Conservation (phyloP, 2,888 invertebrate species). For the Dynastes maya region DNA sequence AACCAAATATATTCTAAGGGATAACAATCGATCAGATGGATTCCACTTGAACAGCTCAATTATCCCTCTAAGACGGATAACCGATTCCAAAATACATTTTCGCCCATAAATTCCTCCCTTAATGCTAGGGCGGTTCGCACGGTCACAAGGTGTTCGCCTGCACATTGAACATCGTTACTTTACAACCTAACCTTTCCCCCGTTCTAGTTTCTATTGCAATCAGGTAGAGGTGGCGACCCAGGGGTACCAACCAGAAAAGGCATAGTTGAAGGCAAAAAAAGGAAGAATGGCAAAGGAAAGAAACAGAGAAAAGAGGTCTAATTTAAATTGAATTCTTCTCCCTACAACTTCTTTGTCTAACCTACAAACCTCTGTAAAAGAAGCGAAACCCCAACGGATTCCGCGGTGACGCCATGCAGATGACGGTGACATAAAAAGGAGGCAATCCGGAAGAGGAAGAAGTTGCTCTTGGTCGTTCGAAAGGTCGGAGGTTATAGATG, state of each 20-base stretch:
- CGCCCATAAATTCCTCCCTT: conserved; percentile 55
- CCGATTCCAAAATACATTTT: conserved; percentile 22
- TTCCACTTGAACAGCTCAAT: conserved; percentile 43
- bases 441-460: conserved; percentile 64
- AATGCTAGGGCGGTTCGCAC: conserved; percentile 60
- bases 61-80: conserved; percentile 43
- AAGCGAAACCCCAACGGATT: conserved; percentile 32
- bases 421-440: conserved; percentile 49
- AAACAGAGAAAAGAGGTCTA: conserved; percentile 53
- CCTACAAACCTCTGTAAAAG: conserved; percentile 44
- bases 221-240: conserved; percentile 39
- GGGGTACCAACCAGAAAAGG: conserved; percentile 2
- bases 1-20: not conserved
- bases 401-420: conserved; percentile 37
- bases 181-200: conserved; percentile 28
- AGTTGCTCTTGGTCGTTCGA: conserved; percentile 38
- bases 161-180: conserved; percentile 39
- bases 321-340: conserved; percentile 57
- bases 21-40: conserved; percentile 36
- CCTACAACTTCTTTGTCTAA: conserved; percentile 6
- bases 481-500: conserved; percentile 40
- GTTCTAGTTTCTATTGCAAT: conserved; percentile 31
- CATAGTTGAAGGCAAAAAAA: not conserved
- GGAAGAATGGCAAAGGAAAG: conserved; percentile 18
- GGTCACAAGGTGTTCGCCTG: conserved; percentile 58